These are phyloP conservation scores for Brachionus rubens DNA, from an alignment of 1,140 invertebrate species.

Conservation along the genomic window DNA sequence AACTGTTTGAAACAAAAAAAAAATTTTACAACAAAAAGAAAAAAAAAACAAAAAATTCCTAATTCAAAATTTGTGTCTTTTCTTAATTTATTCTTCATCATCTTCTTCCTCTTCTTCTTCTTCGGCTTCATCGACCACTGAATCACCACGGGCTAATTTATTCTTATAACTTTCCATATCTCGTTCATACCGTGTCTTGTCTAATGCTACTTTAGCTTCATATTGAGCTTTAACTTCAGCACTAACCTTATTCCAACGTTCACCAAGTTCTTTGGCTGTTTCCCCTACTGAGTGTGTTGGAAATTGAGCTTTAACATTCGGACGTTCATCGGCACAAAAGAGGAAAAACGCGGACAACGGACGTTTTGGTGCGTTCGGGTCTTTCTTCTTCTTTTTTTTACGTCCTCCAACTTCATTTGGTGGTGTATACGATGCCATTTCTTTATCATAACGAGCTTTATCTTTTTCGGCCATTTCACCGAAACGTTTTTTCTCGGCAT, in stretches of 20 bases:
- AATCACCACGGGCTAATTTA: background rate
- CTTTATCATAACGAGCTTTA: slow-evolving; percentile 87
- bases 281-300: slow-evolving; percentile 93
- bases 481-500: slow-evolving; percentile 96
- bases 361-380: slow-evolving; percentile 97
- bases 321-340: slow-evolving; percentile 95
- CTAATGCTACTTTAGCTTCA: slow-evolving; percentile 86
- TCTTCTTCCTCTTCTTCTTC: background rate
- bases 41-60: no score
- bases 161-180: slow-evolving; percentile 50
- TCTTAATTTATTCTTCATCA: slow-evolving; percentile 25
- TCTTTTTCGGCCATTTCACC: slow-evolving; percentile 97
- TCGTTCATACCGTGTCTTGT: slow-evolving; percentile 85
- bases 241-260: slow-evolving; percentile 84
- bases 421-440: slow-evolving; percentile 92
- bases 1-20: no score
- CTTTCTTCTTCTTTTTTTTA: slow-evolving; percentile 74
- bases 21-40: no score
- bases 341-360: slow-evolving; percentile 98
- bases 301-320: slow-evolving; percentile 83
- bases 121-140: slow-evolving; percentile 14
- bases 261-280: slow-evolving; percentile 93
- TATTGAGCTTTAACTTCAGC: slow-evolving; percentile 80
- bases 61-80: no score
- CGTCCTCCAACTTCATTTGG: slow-evolving; percentile 68